Conservation (phyloP, 2,888 invertebrate species). For the Periphyllus acericola region DNA sequence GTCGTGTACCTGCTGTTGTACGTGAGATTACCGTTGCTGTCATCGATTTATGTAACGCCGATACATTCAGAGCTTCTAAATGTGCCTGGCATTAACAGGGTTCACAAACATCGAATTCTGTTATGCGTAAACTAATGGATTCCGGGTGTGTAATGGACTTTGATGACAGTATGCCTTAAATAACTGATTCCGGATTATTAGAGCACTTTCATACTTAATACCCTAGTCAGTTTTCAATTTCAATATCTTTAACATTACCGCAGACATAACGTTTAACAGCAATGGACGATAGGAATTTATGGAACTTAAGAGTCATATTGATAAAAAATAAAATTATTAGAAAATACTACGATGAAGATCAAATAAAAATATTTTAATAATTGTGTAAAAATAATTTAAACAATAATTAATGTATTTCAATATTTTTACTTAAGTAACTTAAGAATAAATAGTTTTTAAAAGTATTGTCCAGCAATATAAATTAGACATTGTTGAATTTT, state of each 20-base stretch:
- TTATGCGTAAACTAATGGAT: slow-evolving; percentile 58
- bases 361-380: no score
- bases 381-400: no score
- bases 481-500: no score
- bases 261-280: slow-evolving; percentile 19
- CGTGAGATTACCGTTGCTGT: slow-evolving; percentile 38
- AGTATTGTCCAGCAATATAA: no score
- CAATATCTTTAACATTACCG: slow-evolving; percentile 48
- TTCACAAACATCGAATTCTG: slow-evolving; percentile 46
- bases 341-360: background rate
- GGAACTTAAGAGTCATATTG: background rate
- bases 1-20: slow-evolving; percentile 43
- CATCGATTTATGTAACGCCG: slow-evolving; percentile 44
- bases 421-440: no score
- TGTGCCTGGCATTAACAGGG: slow-evolving; percentile 50
- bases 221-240: slow-evolving; percentile 48
- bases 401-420: no score
- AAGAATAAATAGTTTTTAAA: no score
- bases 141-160: slow-evolving; percentile 59
- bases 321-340: background rate
- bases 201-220: slow-evolving; percentile 48
- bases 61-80: slow-evolving; percentile 47
- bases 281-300: slow-evolving; percentile 16
- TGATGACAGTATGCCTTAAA: slow-evolving; percentile 54
- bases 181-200: slow-evolving; percentile 55